Evolutionary conservation across 2,888 invertebrate species (phyloP).

Genomic region (Ommatoiulus sabulosus): DNA sequence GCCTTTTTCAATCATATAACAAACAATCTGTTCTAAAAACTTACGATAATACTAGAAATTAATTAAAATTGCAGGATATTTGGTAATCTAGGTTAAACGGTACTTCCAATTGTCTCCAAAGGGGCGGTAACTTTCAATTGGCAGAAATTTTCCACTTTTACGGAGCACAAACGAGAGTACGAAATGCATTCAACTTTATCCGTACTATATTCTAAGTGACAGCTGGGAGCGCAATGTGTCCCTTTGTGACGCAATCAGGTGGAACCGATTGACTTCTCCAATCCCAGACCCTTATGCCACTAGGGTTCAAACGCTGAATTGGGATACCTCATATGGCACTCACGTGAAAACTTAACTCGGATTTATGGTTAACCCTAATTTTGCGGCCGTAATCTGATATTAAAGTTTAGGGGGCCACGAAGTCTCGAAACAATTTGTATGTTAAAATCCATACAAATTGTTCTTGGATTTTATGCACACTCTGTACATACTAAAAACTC

Average conservation of each 20-base stretch:
- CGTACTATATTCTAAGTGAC: conserved; percentile 13
- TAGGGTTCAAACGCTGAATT: conserved; percentile 6
- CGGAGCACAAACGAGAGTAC: background rate
- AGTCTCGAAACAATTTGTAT: too few relatives aligned
- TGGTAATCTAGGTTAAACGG: background rate
- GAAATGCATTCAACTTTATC: conserved; percentile 35
- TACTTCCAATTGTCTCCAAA: background rate
- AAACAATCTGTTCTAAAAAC: too few relatives aligned
- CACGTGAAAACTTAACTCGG: too few relatives aligned
- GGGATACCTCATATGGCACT: background rate
- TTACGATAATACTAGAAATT: too few relatives aligned
- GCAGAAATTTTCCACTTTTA: conserved; percentile 42
- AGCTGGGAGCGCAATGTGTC: conserved; percentile 48
- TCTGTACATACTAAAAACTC: too few relatives aligned
- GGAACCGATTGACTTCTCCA: conserved; percentile 51
- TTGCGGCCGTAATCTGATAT: too few relatives aligned
- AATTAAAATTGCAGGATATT: too few relatives aligned
- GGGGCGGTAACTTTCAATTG: background rate
- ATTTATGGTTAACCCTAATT: too few relatives aligned
- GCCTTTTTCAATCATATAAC: too few relatives aligned
- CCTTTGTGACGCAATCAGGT: conserved; percentile 42
- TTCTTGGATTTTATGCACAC: too few relatives aligned
- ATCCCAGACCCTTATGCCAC: conserved; percentile 6
- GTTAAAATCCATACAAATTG: too few relatives aligned
- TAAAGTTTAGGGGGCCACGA: too few relatives aligned